phyloP scores from a whole-genome alignment of 2,888 invertebrate species.

The Diarsia brunnea region DNA sequence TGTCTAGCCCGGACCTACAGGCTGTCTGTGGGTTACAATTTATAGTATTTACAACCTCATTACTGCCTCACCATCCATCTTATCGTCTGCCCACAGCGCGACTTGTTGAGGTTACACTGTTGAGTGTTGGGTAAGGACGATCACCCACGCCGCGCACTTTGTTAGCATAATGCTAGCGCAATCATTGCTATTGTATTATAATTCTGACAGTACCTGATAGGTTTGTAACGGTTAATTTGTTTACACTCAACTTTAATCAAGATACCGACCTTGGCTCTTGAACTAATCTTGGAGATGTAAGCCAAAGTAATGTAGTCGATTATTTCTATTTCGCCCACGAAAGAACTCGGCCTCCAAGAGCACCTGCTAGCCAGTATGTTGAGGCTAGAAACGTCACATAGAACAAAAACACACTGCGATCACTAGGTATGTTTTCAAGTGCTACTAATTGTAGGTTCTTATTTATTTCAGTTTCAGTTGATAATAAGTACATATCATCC shows the following conservation, averaged over 20 bases:
- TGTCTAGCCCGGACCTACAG: neutral
- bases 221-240: conserved; percentile 7
- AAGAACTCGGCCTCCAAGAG: too few species aligned
- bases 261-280: neutral
- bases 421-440: neutral
- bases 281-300: neutral
- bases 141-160: conserved; percentile 46
- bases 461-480: too few species aligned
- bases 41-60: conserved; percentile 42
- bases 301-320: neutral
- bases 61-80: conserved; percentile 49
- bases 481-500: too few species aligned
- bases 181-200: conserved; percentile 61
- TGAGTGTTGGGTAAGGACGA: conserved; percentile 54
- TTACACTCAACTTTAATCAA: neutral
- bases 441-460: neutral
- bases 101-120: conserved; percentile 30
- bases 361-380: neutral
- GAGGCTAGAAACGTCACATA: neutral
- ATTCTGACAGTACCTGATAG: conserved; percentile 32
- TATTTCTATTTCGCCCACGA: neutral
- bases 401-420: neutral
- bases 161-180: conserved; percentile 45
- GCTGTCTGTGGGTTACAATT: conserved; percentile 28
- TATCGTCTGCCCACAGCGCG: conserved; percentile 52